Conservation (phyloP, 2,888 invertebrate genomes). For the Drosophila robusta region DNA sequence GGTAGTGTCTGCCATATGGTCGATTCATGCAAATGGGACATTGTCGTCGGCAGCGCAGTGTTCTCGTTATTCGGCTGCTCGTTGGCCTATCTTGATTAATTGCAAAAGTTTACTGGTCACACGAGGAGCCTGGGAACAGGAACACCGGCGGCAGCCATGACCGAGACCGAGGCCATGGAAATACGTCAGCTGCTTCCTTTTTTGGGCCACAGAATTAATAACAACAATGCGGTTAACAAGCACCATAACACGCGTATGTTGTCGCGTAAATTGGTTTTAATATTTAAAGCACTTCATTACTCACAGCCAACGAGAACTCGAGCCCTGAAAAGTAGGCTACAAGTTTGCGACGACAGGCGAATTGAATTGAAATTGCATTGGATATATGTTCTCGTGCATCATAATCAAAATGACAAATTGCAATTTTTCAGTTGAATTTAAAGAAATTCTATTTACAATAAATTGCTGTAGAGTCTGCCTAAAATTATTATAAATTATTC, state of each 20-base stretch:
- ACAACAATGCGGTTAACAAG: constrained; percentile 69
- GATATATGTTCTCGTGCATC: not conserved
- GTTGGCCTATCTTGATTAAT: constrained; percentile 76
- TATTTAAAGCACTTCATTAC: constrained; percentile 78
- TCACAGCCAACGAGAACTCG: constrained; percentile 23
- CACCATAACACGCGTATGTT: constrained; percentile 77
- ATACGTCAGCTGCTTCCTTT: constrained; percentile 72
- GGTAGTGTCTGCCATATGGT: constrained; percentile 66
- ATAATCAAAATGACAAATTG: not conserved
- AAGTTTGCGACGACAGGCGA: constrained; percentile 12
- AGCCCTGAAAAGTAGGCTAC: constrained; percentile 42
- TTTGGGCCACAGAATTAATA: constrained; percentile 41
- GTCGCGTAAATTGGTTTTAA: constrained; percentile 78
- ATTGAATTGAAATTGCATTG: constrained; percentile 26
- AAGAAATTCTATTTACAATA: too few relatives aligned
- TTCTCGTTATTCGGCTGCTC: constrained; percentile 39
- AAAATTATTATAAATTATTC: too few relatives aligned
- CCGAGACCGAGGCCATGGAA: constrained; percentile 52
- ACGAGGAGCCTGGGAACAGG: constrained; percentile 42
- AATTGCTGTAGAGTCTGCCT: too few relatives aligned
- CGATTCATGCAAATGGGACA: constrained; percentile 67
- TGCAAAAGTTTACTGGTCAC: constrained; percentile 73
- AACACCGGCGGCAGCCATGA: constrained; percentile 21
- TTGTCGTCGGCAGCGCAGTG: constrained; percentile 45
- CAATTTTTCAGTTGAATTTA: not conserved